Conservation (phyloP, 2,888 invertebrate species). For the Himalopsyche anomala region DNA sequence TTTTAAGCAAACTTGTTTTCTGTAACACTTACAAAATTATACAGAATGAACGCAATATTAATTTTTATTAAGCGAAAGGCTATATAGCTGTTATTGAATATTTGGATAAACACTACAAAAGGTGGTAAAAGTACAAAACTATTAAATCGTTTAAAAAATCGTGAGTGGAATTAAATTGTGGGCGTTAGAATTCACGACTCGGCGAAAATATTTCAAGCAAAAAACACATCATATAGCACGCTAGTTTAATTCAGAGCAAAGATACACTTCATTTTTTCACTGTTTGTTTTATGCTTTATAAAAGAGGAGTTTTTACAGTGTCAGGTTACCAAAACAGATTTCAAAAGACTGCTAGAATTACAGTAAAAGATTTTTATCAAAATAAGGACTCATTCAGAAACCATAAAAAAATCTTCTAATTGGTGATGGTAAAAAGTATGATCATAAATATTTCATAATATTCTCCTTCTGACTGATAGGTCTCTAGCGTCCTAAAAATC, state of each 20-base stretch:
- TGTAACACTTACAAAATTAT: conserved; percentile 23
- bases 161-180: background rate
- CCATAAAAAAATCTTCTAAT: too few relatives aligned
- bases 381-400: too few relatives aligned
- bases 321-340: background rate
- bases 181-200: conserved; percentile 4
- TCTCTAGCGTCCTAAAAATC: too few relatives aligned
- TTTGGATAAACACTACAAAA: conserved; percentile 23
- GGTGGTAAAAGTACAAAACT: conserved; percentile 1
- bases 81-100: conserved; percentile 9
- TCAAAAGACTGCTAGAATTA: too few relatives aligned
- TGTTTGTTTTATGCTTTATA: background rate
- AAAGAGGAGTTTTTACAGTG: background rate
- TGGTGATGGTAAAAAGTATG: too few relatives aligned
- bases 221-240: conserved; percentile 21
- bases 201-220: conserved; percentile 31
- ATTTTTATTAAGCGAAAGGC: conserved; percentile 6
- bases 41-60: conserved; percentile 14
- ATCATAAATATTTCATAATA: too few relatives aligned
- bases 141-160: conserved; percentile 29
- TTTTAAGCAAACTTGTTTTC: conserved; percentile 4
- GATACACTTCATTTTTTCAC: background rate
- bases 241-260: conserved; percentile 34
- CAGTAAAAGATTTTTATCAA: too few relatives aligned
- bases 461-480: too few relatives aligned